Conservation (phyloP, 2,113 vertebrate genomes). For the Perca schrenkii region DNA sequence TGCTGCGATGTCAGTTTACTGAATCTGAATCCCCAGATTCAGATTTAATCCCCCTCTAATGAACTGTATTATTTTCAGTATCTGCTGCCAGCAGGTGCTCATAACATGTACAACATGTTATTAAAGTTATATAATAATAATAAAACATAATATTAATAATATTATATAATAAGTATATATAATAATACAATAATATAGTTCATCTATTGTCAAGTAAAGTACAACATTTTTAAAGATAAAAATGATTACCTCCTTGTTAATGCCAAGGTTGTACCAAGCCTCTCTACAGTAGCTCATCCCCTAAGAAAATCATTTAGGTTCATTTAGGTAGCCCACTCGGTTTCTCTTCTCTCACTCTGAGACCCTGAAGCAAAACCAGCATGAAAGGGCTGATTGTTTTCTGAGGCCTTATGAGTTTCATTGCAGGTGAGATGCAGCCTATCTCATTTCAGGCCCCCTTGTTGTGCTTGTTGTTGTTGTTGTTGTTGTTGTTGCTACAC, state of each 20-base stretch:
- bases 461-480: constrained; percentile 27
- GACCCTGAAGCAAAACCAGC: constrained; percentile 33
- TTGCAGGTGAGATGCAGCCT: constrained; percentile 64
- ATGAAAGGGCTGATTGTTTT: constrained; percentile 78
- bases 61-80: constrained; percentile 38
- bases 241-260: neutral
- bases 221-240: neutral
- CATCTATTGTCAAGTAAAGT: constrained; percentile 1
- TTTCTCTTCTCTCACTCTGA: constrained; percentile 28
- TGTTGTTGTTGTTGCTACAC: neutral
- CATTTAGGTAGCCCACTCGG: constrained; percentile 17
- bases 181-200: neutral
- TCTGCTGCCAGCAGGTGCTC: constrained; percentile 27
- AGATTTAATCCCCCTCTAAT: constrained; percentile 61
- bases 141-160: too few species aligned
- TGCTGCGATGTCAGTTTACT: constrained; percentile 39
- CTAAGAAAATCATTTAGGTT: constrained; percentile 16
- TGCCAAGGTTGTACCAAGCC: neutral
- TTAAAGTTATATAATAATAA: neutral
- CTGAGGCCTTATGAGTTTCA: constrained; percentile 61
- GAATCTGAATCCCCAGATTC: constrained; percentile 44
- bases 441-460: constrained; percentile 64
- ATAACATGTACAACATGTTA: neutral
- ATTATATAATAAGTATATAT: too few species aligned
- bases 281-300: neutral